These are phyloP conservation scores for Mnemiopsis leidyi DNA, from an alignment of 37 sponge, comb jelly and placozoan species.

Conservation along the genomic window DNA sequence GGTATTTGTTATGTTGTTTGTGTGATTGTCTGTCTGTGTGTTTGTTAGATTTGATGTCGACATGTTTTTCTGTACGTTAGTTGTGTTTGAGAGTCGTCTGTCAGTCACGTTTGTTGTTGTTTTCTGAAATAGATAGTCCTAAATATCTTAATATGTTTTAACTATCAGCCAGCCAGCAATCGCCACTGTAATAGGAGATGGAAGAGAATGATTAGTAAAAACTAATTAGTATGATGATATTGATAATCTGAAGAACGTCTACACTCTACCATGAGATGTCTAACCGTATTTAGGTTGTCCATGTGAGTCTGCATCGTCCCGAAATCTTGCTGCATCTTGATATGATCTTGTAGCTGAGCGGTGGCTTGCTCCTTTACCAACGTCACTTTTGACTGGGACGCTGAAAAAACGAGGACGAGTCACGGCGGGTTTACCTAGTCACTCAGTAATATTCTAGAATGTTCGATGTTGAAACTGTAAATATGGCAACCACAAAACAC, in stretches of 20 bases:
- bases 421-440: no score
- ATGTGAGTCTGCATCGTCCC: neutral
- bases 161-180: no score
- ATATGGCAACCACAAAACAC: no score
- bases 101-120: neutral
- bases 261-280: no score
- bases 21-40: neutral
- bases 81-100: neutral
- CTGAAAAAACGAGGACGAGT: no score
- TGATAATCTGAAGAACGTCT: no score
- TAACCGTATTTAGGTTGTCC: conserved; percentile 42
- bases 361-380: conserved; percentile 1
- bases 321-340: conserved; percentile 33
- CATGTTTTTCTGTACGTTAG: neutral
- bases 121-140: neutral
- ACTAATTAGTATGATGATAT: no score
- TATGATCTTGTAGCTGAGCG: conserved; percentile 21
- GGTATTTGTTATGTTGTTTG: neutral
- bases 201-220: no score
- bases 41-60: neutral
- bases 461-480: no score
- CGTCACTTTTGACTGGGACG: conserved; percentile 1
- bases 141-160: no score
- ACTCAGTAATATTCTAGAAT: no score
- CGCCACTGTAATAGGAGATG: no score